Percentiles rank a stretch among this genome's conserved stretches.
phyloP scores from a whole-genome alignment of 2,888 invertebrate genomes.

The Caenorhabditis sulstoni region DNA sequence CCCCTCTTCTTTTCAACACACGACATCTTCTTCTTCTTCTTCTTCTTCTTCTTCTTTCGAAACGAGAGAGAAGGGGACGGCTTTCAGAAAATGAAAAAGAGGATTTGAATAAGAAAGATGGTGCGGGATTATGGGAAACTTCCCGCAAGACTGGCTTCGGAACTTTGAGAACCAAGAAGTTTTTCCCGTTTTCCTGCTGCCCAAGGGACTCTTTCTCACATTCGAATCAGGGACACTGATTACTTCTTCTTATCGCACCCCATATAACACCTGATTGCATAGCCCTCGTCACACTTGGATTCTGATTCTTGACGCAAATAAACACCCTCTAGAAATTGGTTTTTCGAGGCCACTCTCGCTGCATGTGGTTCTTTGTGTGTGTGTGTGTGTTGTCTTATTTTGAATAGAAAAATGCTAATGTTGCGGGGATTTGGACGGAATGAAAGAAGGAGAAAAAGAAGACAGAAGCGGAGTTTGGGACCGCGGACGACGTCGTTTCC shows the following conservation, averaged over 20 bases:
- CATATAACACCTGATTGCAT: slow-evolving; percentile 13
- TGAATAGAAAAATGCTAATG: slow-evolving; percentile 43
- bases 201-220: too few species aligned
- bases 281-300: not conserved
- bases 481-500: slow-evolving; percentile 47
- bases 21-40: not conserved
- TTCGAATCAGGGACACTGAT: not conserved
- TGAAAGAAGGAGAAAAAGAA: slow-evolving; percentile 4
- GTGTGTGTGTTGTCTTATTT: slow-evolving; percentile 20
- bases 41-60: slow-evolving; percentile 17
- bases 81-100: not conserved
- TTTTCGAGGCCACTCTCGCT: slow-evolving; percentile 15
- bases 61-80: not conserved
- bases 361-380: not conserved
- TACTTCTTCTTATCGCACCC: not conserved
- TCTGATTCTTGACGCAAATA: slow-evolving; percentile 7
- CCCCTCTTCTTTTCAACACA: slow-evolving; percentile 17
- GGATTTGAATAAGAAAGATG: slow-evolving; percentile 18
- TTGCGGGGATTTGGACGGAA: slow-evolving; percentile 9
- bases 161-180: too few species aligned
- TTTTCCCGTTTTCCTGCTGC: too few species aligned
- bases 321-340: slow-evolving; percentile 6
- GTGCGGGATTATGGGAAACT: slow-evolving; percentile 19
- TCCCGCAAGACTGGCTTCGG: not conserved
- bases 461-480: slow-evolving; percentile 10